Evolutionary conservation across 2,113 vertebrate species (phyloP), one percentile per base, ranked within the genome.

Genomic region (Pseudorhombus dupliciocellatus): DNA sequence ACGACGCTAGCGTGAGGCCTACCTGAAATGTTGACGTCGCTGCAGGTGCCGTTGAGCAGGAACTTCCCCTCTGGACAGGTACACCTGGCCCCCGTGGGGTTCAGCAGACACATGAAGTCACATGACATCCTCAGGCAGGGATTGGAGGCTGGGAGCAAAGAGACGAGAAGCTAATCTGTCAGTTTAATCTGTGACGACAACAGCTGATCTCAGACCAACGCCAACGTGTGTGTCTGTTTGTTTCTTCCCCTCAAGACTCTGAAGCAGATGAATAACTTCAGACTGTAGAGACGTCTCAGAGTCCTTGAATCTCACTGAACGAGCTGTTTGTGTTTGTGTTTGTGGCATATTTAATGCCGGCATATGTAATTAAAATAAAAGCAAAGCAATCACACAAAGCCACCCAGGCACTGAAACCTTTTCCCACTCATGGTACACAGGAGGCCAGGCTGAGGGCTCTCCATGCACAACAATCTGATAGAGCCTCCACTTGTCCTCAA

Each of bases 91-190:
- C 98, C 97, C 61, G 90, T 92, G 66, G 98, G 97, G 85, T 96
- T 98, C 31, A 98, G 94, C 66, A 99, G 91, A 90, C 98, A 99
- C 90, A 99, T 95, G 85, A 97, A 98, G 52, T 97, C 97, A 83
- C 97, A 99, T 0, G 86, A 92, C 91, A 96, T 93, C 58, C 94
- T 94, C 81, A 94, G 86, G 80, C 98, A 99, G 0, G 97, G 96
- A 85, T 99, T 98, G 50, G 95, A 93, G 46, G 95, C 98, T 99
- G 88, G 75, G 18, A 18, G 55, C 21, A 20, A 46, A n/a, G 4
- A 53, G 54, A 34, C 44, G 48, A 67, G 16, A 22, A 53, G 12
- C 62, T 56, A 55, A 69, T 77, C 60, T 62, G 44, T 34, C 61
- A 64, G 9, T 70, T 16, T 66, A 48, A 54, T 15, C 9, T 51